Base-by-base conservation (phyloP, 2,113 vertebrate species). In the Ceratotherium simum region DNA sequence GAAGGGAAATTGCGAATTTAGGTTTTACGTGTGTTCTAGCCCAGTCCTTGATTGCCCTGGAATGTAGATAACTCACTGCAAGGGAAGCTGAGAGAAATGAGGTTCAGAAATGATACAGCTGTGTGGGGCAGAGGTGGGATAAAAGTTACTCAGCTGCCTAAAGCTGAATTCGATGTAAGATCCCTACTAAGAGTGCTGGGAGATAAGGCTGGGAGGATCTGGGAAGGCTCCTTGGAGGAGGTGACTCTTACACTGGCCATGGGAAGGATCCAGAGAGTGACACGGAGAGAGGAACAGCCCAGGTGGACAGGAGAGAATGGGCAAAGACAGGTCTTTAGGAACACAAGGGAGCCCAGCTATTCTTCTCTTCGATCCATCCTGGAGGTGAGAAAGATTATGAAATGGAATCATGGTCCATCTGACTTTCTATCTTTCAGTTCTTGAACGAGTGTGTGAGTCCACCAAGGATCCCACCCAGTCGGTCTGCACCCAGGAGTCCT, bases 281-380 rank as follows among this genome's bases (percentile, higher is more conserved):
- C 18, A 0, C 0, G 3, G 21, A 56, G 6, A 94, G 29, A 54
- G 46, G 12, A 23, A 31, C 11, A 51, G 29, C 36, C 60, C 25
- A 1, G 11, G 11, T 10, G 8, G n/a, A 7, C 51, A 48, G 39
- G n/a, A 3, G 3, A 3, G 17, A 20, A 6, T 4, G 3, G 46
- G 8, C 58, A 48, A 64, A 60, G 42, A 42, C 21, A 16, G 1
- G 46, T 27, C 33, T 46, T 67, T 36, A 5, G 76, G 11, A 42
- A 23, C 14, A 0, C 12, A 20, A n/a, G n/a, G 36, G 2, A 6
- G 20, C 7, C 33, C 10, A 3, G 42, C 3, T 1, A 3, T 39
- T 75, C 58, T 36, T 16, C 58, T 29, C 64, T 51, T 5, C 20
- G 42, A 83, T 8, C 17, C 56, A 60, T 62, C 17, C 11, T 2